These are phyloP conservation scores for Zaprionus kolodkinae DNA, from an alignment of 1,140 invertebrate genomes.

Conservation along the genomic window DNA sequence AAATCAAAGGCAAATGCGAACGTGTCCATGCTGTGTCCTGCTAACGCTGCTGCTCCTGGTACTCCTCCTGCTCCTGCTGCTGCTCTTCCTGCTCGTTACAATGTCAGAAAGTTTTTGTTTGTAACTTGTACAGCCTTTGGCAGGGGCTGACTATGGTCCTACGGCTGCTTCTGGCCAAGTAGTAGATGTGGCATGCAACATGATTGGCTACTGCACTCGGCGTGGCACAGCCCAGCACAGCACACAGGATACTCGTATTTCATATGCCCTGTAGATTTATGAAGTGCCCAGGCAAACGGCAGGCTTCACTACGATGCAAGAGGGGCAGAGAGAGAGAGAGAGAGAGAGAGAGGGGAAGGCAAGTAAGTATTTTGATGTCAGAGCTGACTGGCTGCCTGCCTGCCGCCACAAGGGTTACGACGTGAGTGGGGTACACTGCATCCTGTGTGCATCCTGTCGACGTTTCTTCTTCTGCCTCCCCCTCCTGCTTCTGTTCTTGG, in stretches of 20 bases:
- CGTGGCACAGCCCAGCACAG: neutral
- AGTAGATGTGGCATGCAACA: conserved; percentile 57
- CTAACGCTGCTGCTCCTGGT: neutral
- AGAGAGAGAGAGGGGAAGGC: neutral
- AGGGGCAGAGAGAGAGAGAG: neutral
- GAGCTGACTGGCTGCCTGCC: neutral
- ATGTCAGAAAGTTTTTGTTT: conserved; percentile 52
- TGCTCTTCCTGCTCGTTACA: conserved; percentile 30
- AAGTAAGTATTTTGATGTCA: conserved; percentile 10
- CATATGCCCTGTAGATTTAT: conserved; percentile 78
- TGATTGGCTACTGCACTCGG: conserved; percentile 68
- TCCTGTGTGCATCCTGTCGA: conserved; percentile 42
- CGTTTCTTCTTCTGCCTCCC: conserved; percentile 13
- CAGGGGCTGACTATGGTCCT: neutral
- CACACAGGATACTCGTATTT: conserved; percentile 76
- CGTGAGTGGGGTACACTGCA: conserved; percentile 5
- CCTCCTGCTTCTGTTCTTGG: conserved; percentile 42
- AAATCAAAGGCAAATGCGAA: conserved; percentile 63
- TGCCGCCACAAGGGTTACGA: conserved; percentile 10
- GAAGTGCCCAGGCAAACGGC: conserved; percentile 58
- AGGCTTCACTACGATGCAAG: neutral
- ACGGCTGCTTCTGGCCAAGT: conserved; percentile 17
- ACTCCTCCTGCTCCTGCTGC: neutral
- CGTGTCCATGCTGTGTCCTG: conserved; percentile 28
- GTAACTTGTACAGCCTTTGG: conserved; percentile 29